Conservation (phyloP, 2,797 vertebrate species). For the Lepilemur ruficaudatus region DNA sequence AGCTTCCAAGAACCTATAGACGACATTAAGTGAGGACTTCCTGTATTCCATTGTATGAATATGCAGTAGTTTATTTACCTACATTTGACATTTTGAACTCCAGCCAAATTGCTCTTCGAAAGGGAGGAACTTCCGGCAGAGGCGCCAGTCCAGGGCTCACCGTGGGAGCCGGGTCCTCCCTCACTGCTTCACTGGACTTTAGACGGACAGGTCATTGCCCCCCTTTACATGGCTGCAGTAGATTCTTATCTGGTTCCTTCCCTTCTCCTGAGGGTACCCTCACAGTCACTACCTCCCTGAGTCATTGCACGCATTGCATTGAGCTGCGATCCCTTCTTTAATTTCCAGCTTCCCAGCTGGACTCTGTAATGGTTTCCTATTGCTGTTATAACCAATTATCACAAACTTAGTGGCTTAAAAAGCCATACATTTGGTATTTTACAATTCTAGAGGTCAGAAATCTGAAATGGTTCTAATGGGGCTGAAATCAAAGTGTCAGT, state of each 20-base stretch:
- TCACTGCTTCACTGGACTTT: neutral
- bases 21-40: neutral
- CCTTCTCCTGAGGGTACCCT: neutral
- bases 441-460: neutral
- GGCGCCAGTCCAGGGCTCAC: neutral
- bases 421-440: neutral
- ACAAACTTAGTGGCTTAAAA: neutral
- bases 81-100: conserved; percentile 4
- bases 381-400: neutral
- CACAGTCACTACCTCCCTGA: neutral
- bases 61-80: neutral
- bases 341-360: neutral
- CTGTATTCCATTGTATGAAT: neutral
- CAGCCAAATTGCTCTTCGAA: neutral
- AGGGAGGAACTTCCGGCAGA: neutral
- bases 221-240: neutral
- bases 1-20: neutral
- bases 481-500: neutral
- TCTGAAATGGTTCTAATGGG: neutral
- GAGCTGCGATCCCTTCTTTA: neutral
- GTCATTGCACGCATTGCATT: neutral
- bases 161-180: neutral
- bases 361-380: neutral
- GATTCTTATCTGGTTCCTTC: neutral
- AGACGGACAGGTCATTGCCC: neutral